A percentile compares a stretch with the other conserved stretches of the same genome.
These are phyloP conservation scores for Brachyhypopomus occidentalis DNA, from an alignment of 2,113 vertebrate species.

Conservation along the genomic window DNA sequence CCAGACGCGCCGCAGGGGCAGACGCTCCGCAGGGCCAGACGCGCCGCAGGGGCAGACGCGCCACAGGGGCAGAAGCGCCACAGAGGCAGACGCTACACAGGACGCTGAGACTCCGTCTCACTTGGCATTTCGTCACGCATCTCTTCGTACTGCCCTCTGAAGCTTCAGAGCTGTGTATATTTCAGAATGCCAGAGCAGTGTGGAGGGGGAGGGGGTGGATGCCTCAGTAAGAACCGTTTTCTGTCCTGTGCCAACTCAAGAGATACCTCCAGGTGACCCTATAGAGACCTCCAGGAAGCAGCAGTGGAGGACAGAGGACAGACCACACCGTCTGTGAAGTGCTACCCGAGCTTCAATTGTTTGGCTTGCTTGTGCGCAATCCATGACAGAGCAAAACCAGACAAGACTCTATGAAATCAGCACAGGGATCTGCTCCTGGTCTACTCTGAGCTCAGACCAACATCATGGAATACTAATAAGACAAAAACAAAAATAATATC, in stretches of 20 bases:
- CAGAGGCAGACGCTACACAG: too few relatives aligned
- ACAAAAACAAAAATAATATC: constrained; percentile 4
- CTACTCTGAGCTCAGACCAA: constrained; percentile 17
- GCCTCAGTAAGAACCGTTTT: constrained; percentile 5
- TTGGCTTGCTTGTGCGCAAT: constrained; percentile 29
- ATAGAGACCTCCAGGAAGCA: background rate
- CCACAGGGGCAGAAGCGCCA: too few relatives aligned
- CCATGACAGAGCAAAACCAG: constrained; percentile 6
- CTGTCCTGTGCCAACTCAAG: background rate
- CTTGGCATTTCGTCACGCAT: background rate
- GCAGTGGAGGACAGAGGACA: too few relatives aligned
- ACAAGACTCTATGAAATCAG: constrained; percentile 43
- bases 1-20: too few relatives aligned
- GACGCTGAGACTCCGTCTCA: background rate
- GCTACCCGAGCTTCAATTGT: constrained; percentile 6
- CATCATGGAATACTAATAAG: constrained; percentile 33
- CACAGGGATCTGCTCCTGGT: constrained; percentile 26
- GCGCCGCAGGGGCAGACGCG: too few relatives aligned
- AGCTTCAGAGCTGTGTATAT: background rate
- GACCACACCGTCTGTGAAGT: background rate
- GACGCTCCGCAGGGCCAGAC: too few relatives aligned
- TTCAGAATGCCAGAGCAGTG: background rate
- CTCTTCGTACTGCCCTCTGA: background rate
- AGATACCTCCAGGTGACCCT: constrained; percentile 3
- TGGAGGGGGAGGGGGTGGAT: background rate